phyloP scores from a whole-genome alignment of 2,113 vertebrate genomes.

The Urocynchramus pylzowi region DNA sequence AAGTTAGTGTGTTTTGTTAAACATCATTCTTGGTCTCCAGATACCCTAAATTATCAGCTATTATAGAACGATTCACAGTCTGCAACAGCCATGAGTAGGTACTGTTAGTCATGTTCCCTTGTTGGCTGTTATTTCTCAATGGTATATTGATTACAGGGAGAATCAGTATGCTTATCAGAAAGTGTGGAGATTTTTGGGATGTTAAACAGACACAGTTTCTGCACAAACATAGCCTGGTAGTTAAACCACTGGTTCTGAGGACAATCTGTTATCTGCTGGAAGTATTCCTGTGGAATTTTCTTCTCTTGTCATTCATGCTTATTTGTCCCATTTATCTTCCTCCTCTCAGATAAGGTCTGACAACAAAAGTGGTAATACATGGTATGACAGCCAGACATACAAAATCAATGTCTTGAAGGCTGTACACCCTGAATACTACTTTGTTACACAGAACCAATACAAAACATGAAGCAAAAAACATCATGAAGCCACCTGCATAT shows the following conservation, averaged over 20 bases:
- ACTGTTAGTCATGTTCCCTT: not conserved
- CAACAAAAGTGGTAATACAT: not conserved
- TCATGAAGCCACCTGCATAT: not conserved
- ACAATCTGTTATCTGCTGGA: not conserved
- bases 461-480: not conserved
- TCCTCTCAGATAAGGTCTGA: not conserved
- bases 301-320: not conserved
- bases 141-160: not conserved
- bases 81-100: not conserved
- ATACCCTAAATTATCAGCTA: not conserved
- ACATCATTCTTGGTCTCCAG: not conserved
- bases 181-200: not conserved
- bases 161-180: not conserved
- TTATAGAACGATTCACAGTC: not conserved
- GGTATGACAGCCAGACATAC: not conserved
- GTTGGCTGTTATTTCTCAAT: not conserved
- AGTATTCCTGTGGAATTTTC: not conserved
- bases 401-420: not conserved
- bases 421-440: not conserved
- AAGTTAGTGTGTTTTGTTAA: slow-evolving; percentile 25
- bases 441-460: not conserved
- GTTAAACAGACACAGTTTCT: not conserved
- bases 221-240: not conserved
- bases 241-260: not conserved
- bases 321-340: not conserved